phyloP scores from a whole-genome alignment of 2,797 vertebrate genomes.

The Tolypeutes matacus region DNA sequence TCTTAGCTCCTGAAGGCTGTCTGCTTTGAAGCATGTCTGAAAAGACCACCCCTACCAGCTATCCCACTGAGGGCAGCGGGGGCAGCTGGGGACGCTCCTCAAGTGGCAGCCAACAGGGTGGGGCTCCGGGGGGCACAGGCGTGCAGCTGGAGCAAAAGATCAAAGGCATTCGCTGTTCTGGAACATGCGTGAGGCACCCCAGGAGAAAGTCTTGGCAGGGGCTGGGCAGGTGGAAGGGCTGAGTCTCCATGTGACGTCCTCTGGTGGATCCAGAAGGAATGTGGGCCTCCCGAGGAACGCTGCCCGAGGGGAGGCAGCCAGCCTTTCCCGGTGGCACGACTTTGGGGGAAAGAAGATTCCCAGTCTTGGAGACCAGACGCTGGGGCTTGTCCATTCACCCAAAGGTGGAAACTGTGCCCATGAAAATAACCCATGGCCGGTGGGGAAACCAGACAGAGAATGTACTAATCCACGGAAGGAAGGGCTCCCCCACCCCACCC shows the following conservation, averaged over 20 bases:
- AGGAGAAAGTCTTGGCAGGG: neutral
- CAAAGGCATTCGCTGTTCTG: neutral
- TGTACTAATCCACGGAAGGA: neutral
- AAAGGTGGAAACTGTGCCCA: neutral
- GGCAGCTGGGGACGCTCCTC: neutral
- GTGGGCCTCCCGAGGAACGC: too few species aligned
- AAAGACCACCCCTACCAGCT: neutral
- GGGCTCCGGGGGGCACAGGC: neutral
- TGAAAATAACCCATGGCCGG: neutral
- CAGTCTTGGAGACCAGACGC: too few species aligned
- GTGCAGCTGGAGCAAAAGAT: neutral
- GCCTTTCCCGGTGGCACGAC: neutral
- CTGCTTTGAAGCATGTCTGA: neutral
- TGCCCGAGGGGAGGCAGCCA: neutral
- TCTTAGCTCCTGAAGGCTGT: neutral
- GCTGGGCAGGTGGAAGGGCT: neutral
- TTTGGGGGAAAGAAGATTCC: neutral
- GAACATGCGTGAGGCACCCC: neutral
- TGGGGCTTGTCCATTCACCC: neutral
- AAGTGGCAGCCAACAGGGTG: neutral
- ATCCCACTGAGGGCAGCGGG: neutral
- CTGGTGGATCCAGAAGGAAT: neutral
- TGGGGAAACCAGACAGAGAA: neutral
- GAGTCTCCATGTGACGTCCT: neutral
- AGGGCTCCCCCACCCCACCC: too few species aligned